Conservation (phyloP, 2,113 vertebrate species). For the Cygnus atratus region DNA sequence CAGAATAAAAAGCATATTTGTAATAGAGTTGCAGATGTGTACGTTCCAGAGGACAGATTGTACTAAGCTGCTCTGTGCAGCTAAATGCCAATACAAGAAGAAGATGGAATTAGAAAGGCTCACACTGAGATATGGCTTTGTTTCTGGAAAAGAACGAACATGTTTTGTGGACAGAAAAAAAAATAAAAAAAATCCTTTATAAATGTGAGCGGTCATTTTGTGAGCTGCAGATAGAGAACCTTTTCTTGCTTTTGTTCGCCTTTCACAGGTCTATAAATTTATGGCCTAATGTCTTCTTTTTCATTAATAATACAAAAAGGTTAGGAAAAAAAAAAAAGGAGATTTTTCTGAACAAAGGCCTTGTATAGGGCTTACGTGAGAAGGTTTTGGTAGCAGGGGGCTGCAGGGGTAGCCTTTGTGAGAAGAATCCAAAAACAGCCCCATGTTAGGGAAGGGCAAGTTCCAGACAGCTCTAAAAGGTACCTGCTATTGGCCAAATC, state of each 20-base stretch:
- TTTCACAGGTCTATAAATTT: background rate
- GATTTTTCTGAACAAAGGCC: background rate
- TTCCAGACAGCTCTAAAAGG: no score
- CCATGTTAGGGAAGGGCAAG: no score
- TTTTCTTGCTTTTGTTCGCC: background rate
- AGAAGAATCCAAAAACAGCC: no score
- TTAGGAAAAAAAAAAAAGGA: background rate
- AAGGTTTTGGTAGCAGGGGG: no score
- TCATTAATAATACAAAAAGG: background rate
- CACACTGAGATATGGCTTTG: background rate
- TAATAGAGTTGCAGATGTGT: fast-evolving
- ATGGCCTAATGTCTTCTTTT: background rate
- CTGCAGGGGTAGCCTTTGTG: no score
- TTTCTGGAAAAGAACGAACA: background rate
- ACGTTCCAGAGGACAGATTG: background rate
- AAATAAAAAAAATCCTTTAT: background rate
- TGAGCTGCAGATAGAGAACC: background rate
- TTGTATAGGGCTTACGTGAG: no score
- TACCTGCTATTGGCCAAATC: no score
- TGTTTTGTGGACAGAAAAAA: background rate
- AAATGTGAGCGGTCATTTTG: background rate
- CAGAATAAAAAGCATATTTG: background rate
- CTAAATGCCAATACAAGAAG: background rate
- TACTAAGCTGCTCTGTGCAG: background rate
- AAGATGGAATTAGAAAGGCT: background rate